These are phyloP conservation scores for Hoplodrina blanda DNA, from an alignment of 2,888 invertebrate species.

Conservation along the genomic window DNA sequence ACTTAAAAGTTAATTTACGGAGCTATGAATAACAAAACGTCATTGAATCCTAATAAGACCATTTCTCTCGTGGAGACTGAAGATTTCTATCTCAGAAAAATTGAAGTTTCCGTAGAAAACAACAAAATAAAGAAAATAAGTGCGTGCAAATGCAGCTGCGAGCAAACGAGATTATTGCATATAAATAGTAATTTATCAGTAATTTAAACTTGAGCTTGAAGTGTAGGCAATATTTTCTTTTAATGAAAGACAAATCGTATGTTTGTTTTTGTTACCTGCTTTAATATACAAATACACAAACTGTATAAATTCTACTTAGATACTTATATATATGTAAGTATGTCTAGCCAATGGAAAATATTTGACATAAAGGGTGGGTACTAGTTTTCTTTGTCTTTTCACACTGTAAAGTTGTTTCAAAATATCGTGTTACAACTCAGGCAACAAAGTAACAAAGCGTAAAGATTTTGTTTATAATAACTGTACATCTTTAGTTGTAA, in stretches of 20 bases:
- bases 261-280: conserved; percentile 22
- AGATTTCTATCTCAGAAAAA: conserved; percentile 38
- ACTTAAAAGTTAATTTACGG: conserved; percentile 13
- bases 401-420: not conserved
- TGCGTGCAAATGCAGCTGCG: conserved; percentile 40
- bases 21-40: conserved; percentile 18
- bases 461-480: conserved; percentile 52
- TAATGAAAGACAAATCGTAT: conserved; percentile 27
- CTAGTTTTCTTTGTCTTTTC: not conserved
- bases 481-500: conserved; percentile 56
- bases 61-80: conserved; percentile 8
- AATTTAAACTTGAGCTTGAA: conserved; percentile 40
- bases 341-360: not conserved
- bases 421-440: conserved; percentile 34
- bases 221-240: conserved; percentile 42
- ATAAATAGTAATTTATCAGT: conserved; percentile 50
- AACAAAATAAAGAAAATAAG: conserved; percentile 36
- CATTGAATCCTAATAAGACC: conserved; percentile 21
- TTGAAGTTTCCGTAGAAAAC: conserved; percentile 43
- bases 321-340: not conserved
- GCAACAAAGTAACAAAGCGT: conserved; percentile 28
- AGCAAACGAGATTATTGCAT: conserved; percentile 40
- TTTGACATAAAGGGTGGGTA: not conserved
- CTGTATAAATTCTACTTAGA: not conserved
- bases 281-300: conserved; percentile 8